Evolutionary conservation across 2,888 invertebrate genomes (phyloP).

Genomic region (Sceliomorpha sp.): DNA sequence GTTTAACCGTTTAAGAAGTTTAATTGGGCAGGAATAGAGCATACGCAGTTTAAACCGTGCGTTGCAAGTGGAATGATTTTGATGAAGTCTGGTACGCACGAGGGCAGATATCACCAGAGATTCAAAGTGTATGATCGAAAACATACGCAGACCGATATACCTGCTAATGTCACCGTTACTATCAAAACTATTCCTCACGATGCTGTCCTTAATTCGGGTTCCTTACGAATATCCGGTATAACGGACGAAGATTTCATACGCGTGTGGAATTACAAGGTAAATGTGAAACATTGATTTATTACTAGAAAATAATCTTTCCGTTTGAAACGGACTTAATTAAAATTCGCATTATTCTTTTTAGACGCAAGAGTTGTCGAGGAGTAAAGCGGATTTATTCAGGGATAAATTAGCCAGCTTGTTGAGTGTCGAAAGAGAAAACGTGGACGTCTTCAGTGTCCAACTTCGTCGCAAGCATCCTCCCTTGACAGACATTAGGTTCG

Average conservation of each 20-base stretch:
- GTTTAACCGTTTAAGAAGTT: no score
- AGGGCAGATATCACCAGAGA: slow-evolving; percentile 90
- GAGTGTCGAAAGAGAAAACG: slow-evolving; percentile 92
- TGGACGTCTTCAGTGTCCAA: slow-evolving; percentile 98
- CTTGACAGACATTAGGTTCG: slow-evolving; percentile 94
- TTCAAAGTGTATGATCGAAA: slow-evolving; percentile 96
- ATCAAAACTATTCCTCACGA: slow-evolving; percentile 97
- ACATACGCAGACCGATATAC: slow-evolving; percentile 96
- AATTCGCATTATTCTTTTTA: no score
- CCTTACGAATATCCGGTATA: slow-evolving; percentile 94
- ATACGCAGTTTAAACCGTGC: slow-evolving; percentile 92
- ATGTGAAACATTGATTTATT: no score
- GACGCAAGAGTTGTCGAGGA: slow-evolving; percentile 90
- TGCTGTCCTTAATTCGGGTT: slow-evolving; percentile 97
- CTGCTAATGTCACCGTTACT: slow-evolving; percentile 97
- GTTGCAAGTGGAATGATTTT: slow-evolving; percentile 97
- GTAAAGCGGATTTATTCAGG: slow-evolving; percentile 93
- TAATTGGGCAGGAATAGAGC: slow-evolving; percentile 90
- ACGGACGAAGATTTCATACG: slow-evolving; percentile 98
- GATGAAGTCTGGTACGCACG: slow-evolving; percentile 95
- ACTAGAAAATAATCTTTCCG: no score
- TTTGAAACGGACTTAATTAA: no score
- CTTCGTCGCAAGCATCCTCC: slow-evolving; percentile 92
- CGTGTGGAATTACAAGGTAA: slow-evolving; percentile 92
- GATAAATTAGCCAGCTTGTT: slow-evolving; percentile 93